Evolutionary conservation across 2,888 invertebrate species (phyloP), one percentile per base, ranked within the genome.

Genomic region (Coenonympha glycerion): DNA sequence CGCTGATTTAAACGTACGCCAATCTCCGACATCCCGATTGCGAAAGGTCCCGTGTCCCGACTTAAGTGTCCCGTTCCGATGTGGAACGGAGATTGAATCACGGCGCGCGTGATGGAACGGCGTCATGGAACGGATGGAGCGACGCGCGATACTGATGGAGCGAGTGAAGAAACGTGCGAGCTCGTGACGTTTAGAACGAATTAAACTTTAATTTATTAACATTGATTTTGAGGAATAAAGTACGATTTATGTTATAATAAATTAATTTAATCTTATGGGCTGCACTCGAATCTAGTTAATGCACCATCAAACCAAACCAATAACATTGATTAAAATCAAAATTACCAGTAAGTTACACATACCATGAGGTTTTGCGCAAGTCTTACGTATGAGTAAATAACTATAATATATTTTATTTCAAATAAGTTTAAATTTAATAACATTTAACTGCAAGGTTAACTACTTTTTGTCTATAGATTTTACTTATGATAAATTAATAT

Each of bases 71-170:
- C 51, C 51, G 48, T 47, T 24, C 40, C 52, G 41, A 42, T 33
- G 41, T 21, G 28, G 40, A 44, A 39, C 54, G 51, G 54, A 55
- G 54, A 55, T 55, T 51, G 51, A 44, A 41, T 54, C 48, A 41
- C 48, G 40, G 26, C 34, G 36, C 36, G 31, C 44, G 45, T 31
- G 47, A 50, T 30, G 39, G 26, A 54, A 40, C 39, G 28, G 19
- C 37, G n/a, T n/a, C n/a, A n/a, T n/a, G n/a, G n/a, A n/a, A n/a
- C n/a, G n/a, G 47, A 50, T 30, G 39, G 26, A 54, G 34, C 39
- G 28, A 15, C 37, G 36, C 44, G 13, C 28, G 39, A 49, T 30
- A 19, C 6, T 28, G 36, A 36, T 19, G 26, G 15, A 46, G 19
- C 46, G 28, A 28, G 16, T 19, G 28, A 19, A 19, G 18, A 26